These are phyloP conservation scores for Acanthurus lineatus DNA, from an alignment of 2,797 vertebrate genomes.

Conservation along the genomic window DNA sequence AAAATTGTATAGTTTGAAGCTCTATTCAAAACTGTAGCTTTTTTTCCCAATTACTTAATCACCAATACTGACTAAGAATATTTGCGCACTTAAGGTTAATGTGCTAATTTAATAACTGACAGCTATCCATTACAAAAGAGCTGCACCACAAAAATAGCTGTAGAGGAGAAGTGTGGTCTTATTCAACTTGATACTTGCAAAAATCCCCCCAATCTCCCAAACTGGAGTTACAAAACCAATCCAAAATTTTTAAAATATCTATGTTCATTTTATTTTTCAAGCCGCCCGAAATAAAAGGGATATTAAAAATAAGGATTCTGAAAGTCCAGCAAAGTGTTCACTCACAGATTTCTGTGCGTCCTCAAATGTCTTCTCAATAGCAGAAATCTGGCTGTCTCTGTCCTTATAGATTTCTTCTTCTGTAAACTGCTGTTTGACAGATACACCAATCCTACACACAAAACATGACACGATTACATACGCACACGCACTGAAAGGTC, in stretches of 20 bases:
- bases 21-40: neutral
- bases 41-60: neutral
- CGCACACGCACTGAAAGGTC: neutral
- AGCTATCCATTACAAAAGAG: constrained; percentile 7
- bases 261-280: neutral
- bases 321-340: neutral
- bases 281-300: neutral
- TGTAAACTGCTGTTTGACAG: constrained; percentile 97
- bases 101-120: neutral
- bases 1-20: no score
- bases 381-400: constrained; percentile 95
- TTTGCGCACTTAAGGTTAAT: neutral
- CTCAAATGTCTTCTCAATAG: constrained; percentile 97
- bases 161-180: neutral
- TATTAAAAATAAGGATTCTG: neutral
- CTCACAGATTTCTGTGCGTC: constrained; percentile 93
- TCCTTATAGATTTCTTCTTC: constrained; percentile 99
- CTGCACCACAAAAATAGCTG: neutral
- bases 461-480: constrained; percentile 5
- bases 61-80: neutral
- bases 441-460: constrained; percentile 92
- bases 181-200: neutral
- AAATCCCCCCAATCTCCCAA: neutral
- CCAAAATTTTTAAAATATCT: no score
- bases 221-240: neutral